phyloP scores from a whole-genome alignment of 2,888 invertebrate genomes.

The Dione juno region DNA sequence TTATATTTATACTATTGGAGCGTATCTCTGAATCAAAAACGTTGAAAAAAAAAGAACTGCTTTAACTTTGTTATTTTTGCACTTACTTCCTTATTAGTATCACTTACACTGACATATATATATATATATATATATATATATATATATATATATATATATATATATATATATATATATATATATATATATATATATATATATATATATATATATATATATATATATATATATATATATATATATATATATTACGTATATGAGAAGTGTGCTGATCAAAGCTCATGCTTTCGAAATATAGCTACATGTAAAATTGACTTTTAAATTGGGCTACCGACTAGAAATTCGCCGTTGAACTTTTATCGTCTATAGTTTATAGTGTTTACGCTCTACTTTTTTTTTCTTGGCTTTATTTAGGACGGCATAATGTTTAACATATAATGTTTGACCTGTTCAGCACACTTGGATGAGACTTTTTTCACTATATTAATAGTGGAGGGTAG shows the following conservation, averaged over 20 bases:
- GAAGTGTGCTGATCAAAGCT: constrained; percentile 2
- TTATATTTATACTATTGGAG: no score
- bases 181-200: no score
- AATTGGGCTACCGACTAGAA: neutral
- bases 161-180: no score
- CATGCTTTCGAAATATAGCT: neutral
- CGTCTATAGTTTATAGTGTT: neutral
- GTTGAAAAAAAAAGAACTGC: no score
- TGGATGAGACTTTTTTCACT: neutral
- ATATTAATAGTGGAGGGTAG: neutral
- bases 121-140: no score
- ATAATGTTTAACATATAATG: neutral
- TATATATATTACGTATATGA: neutral
- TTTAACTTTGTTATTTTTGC: constrained; percentile 6
- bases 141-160: no score
- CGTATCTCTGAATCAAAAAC: no score
- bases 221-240: no score
- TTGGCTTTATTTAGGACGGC: neutral
- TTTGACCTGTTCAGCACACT: neutral
- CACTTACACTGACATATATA: neutral
- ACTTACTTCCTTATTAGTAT: neutral
- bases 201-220: no score
- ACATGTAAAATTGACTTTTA: neutral
- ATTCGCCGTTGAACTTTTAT: neutral
- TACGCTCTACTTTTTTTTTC: no score